phyloP scores from a whole-genome alignment of 1,140 invertebrate genomes.

The Notospermus geniculatus region DNA sequence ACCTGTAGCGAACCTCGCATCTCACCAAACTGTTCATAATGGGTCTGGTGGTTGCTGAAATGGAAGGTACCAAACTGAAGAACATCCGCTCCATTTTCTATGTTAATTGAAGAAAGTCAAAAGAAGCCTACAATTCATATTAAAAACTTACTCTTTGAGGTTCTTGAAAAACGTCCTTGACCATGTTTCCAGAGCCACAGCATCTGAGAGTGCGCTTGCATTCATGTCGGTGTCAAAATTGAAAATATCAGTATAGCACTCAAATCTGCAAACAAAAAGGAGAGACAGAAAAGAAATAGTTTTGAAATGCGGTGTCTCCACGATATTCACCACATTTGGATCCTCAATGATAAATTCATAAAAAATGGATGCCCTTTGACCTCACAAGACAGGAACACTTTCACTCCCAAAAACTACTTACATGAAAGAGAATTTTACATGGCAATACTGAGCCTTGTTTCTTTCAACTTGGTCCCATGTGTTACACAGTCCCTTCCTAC shows the following conservation, averaged over 20 bases:
- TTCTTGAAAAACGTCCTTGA: conserved; percentile 35
- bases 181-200: conserved; percentile 61
- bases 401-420: too few species aligned
- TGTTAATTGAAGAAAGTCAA: too few species aligned
- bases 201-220: conserved; percentile 59
- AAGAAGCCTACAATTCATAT: too few species aligned
- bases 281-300: conserved; percentile 2
- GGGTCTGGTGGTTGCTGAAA: conserved; percentile 44
- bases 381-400: too few species aligned
- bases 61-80: too few species aligned
- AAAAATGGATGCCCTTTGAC: too few species aligned
- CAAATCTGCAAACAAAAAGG: conserved; percentile 60
- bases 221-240: conserved; percentile 55
- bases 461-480: conserved; percentile 13
- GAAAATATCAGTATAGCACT: conserved; percentile 56
- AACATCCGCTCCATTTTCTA: too few species aligned
- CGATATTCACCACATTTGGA: too few species aligned
- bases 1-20: conserved; percentile 53
- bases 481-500: conserved; percentile 37
- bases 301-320: not conserved
- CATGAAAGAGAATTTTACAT: conserved; percentile 36
- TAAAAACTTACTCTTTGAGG: not conserved
- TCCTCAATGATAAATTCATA: too few species aligned
- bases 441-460: conserved; percentile 39
- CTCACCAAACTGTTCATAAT: conserved; percentile 61